Conservation (phyloP, 1,140 invertebrate species). For the Alviniconcha marisindica region DNA sequence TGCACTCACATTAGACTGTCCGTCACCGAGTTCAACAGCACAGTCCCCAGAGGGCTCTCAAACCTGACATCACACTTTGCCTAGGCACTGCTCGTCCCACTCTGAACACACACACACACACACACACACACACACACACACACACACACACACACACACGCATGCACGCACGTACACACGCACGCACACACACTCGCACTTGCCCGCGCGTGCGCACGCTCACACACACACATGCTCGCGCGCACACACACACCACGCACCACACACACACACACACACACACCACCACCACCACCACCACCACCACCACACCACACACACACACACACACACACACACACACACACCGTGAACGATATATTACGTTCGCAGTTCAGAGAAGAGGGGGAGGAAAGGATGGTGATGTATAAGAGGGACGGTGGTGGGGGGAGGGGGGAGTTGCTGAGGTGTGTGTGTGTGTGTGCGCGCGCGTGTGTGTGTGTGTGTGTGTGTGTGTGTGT, state of each 20-base stretch:
- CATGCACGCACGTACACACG: conserved; percentile 20
- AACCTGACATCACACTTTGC: no score
- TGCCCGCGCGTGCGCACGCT: neutral
- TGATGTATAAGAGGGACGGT: no score
- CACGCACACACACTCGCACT: neutral
- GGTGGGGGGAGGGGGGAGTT: no score
- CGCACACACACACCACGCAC: neutral
- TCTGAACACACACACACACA: neutral
- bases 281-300: no score
- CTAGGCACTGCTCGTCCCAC: no score
- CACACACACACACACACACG: conserved; percentile 23
- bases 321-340: conserved; percentile 24
- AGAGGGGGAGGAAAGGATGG: no score
- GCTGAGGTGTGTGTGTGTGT: neutral
- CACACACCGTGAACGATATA: neutral
- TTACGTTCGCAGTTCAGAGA: no score
- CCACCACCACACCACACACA: neutral
- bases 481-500: conserved; percentile 7
- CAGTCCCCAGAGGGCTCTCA: no score
- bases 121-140: neutral
- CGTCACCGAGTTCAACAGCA: no score
- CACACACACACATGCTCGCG: neutral
- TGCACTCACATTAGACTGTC: no score
- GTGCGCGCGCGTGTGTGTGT: neutral
- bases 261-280: neutral